Evolutionary conservation across 2,113 vertebrate genomes (phyloP).

Genomic region (Numenius arquata): DNA sequence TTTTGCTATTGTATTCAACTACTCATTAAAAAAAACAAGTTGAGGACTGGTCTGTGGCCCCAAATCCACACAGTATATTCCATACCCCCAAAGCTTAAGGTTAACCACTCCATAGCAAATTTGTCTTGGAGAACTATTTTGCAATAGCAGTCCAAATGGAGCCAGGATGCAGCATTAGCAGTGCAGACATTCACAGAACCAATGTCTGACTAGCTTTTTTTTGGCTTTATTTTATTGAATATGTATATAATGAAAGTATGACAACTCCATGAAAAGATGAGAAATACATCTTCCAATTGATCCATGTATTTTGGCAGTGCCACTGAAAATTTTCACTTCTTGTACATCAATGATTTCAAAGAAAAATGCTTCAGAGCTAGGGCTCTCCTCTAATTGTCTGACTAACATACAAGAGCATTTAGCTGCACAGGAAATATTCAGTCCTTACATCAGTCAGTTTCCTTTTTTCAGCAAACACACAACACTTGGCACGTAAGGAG

Average conservation of each 20-base stretch:
- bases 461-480: background rate
- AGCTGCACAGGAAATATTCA: background rate
- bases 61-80: background rate
- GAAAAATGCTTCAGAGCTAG: background rate
- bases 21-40: background rate
- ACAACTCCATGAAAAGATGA: background rate
- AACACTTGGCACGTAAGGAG: background rate
- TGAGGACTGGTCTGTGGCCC: background rate
- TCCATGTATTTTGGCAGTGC: accelerated
- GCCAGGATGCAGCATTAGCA: background rate
- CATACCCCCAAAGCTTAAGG: background rate
- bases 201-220: background rate
- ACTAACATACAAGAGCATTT: background rate
- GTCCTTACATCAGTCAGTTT: background rate
- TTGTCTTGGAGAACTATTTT: background rate
- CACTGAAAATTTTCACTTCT: background rate
- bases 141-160: background rate
- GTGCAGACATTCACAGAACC: background rate
- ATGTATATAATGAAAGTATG: background rate
- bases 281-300: background rate
- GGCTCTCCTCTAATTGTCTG: background rate
- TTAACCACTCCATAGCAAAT: background rate
- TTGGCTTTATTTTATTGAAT: background rate
- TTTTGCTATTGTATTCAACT: background rate
- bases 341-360: background rate